Evolutionary conservation across 2,113 vertebrate genomes (phyloP).

Genomic region (Xenotilapia longispinis): DNA sequence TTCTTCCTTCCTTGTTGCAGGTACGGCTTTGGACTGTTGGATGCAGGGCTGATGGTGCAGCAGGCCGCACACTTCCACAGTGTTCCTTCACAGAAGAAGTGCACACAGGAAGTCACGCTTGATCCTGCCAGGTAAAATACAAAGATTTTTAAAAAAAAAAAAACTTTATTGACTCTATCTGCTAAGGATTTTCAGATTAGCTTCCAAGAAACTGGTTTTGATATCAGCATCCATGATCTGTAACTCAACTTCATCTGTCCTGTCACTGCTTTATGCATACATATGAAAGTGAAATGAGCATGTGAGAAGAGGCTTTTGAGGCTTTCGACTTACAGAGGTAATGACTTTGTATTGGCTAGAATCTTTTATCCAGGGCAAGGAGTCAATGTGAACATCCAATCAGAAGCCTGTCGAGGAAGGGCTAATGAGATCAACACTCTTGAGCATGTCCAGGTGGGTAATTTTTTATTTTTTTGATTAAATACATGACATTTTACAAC

Average conservation of each 20-base stretch:
- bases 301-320: background rate
- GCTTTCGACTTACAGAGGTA: background rate
- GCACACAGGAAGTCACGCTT: slow-evolving; percentile 19
- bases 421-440: slow-evolving; percentile 62
- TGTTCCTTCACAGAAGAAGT: slow-evolving; percentile 33
- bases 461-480: background rate
- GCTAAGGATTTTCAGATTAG: background rate
- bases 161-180: background rate
- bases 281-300: background rate
- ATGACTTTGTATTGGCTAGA: slow-evolving; percentile 24
- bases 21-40: slow-evolving; percentile 60
- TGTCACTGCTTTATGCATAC: background rate
- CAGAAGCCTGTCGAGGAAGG: slow-evolving; percentile 52
- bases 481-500: background rate
- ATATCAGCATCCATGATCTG: background rate
- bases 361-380: slow-evolving; percentile 39
- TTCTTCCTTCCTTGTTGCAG: slow-evolving; percentile 11
- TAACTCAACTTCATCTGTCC: background rate
- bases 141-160: rapidly evolving
- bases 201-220: background rate
- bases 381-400: slow-evolving; percentile 46
- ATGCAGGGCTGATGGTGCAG: slow-evolving; percentile 64
- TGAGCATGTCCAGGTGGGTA: slow-evolving; percentile 62
- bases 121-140: slow-evolving; percentile 27
- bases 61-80: slow-evolving; percentile 32